Conservation (phyloP, 2,797 vertebrate genomes). For the Poeciliopsis gracilis region DNA sequence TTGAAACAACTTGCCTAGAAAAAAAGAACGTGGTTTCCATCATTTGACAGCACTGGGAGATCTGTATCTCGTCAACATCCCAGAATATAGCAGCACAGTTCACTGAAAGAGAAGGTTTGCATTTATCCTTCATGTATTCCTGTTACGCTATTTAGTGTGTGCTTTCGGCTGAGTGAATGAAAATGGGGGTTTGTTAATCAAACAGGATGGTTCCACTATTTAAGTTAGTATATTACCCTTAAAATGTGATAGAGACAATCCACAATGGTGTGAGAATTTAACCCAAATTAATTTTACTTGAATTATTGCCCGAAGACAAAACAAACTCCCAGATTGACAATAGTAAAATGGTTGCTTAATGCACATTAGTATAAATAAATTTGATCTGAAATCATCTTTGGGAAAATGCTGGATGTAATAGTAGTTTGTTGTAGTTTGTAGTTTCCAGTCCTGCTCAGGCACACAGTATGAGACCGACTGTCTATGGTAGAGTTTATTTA, state of each 20-base stretch:
- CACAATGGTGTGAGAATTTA: not conserved
- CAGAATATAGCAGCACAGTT: not conserved
- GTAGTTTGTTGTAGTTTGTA: not conserved
- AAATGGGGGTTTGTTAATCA: not conserved
- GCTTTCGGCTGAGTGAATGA: not conserved
- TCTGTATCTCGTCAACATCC: slow-evolving; percentile 16
- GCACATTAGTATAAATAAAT: not conserved
- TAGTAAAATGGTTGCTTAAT: not conserved
- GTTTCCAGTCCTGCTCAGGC: not conserved
- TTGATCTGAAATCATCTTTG: not conserved
- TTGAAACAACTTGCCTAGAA: slow-evolving; percentile 35
- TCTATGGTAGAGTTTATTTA: not conserved
- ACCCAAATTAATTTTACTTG: not conserved
- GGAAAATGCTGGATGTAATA: too few species aligned
- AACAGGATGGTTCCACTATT: not conserved
- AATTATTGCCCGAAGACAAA: not conserved
- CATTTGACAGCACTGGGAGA: slow-evolving; percentile 26
- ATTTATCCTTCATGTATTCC: not conserved
- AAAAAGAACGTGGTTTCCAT: slow-evolving; percentile 11
- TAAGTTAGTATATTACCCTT: not conserved
- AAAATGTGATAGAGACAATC: not conserved
- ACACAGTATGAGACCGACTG: not conserved
- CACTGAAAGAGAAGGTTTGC: not conserved
- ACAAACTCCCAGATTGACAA: not conserved
- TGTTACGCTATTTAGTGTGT: not conserved